Base-by-base conservation (phyloP, 1,140 invertebrate genomes). In the Macrotrachela quadricornifera region DNA sequence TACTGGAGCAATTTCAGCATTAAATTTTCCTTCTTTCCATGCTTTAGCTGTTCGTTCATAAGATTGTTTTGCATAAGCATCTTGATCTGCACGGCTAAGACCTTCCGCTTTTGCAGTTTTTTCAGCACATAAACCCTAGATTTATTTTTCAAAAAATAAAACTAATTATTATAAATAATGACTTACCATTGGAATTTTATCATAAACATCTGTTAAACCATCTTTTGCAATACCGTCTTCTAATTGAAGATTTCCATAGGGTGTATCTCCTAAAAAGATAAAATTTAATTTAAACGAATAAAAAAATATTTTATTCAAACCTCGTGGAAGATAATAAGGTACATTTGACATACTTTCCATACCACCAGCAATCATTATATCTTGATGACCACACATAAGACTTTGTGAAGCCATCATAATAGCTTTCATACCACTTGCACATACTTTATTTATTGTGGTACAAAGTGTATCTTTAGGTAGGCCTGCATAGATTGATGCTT, bases 301-400 rank as follows among this genome's bases (percentile, higher is more conserved):
- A n/a, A n/a, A n/a, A n/a, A n/a, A n/a, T n/a, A n/a, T n/a, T n/a
- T n/a, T n/a, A n/a, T n/a, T n/a, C n/a, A n/a, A n/a, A 39, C 83
- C 88, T 62, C 92, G 72, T 59, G 78, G 78, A 68, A 97, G 64
- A 67, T 95, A 97, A 71, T 78, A 99, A 13, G 94, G 94, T 15
- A 91, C 87, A 76, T 96, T 95, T 4, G 87, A 94, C 88, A 96
- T 95, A 50, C 85, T 91, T 73, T 96, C 91, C 84, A 92, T 95
- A 50, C 94, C 94, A 58, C 91, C 94, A 55, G 90, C 91, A 41
- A 92, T 73, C 58, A 94, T 81, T 3, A 86, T 76, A 57, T 86
- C 78, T 71, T 85, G 67, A 54, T 71, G 77, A 1, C 84, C 85
- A 68, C 78, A 81, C 74, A 80, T 83, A 45, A 86, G 71, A 59